phyloP scores from a whole-genome alignment of 30 jellyfish, hydroid and myxozoan species.

The Hydractinia symbiolongicarpus region DNA sequence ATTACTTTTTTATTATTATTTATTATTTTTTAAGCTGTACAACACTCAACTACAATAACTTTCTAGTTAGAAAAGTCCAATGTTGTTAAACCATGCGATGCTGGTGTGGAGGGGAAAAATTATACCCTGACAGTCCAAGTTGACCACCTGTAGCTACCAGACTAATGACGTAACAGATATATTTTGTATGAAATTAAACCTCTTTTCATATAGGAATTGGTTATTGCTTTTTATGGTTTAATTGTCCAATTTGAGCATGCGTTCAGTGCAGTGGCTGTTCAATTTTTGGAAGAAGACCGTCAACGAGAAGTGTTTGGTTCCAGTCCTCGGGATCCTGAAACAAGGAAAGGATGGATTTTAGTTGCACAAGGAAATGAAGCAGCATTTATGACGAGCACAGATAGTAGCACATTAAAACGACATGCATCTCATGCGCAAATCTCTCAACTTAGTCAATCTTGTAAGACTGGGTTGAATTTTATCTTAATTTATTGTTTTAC shows the following conservation, averaged over 20 bases:
- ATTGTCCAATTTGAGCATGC: conserved; percentile 83
- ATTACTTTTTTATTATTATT: too few relatives aligned
- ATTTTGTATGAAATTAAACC: not conserved
- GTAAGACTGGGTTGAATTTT: too few relatives aligned
- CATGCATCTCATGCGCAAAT: conserved; percentile 24
- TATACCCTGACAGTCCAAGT: too few relatives aligned
- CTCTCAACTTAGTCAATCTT: not conserved
- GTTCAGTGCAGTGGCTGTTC: conserved; percentile 93
- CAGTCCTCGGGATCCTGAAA: conserved; percentile 85
- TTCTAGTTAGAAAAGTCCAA: too few relatives aligned
- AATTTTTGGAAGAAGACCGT: conserved; percentile 84
- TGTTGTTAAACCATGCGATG: too few relatives aligned
- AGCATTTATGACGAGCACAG: conserved; percentile 86
- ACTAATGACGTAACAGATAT: not conserved
- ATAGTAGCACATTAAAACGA: conserved; percentile 63
- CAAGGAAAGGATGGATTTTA: conserved; percentile 92
- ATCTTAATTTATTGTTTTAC: too few relatives aligned
- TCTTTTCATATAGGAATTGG: conserved; percentile 60
- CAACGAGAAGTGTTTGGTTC: conserved; percentile 73
- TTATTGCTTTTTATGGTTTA: conserved; percentile 86
- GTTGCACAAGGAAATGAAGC: conserved; percentile 92
- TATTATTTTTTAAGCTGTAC: too few relatives aligned
- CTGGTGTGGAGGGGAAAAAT: too few relatives aligned
- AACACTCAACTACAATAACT: too few relatives aligned
- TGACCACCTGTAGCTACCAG: too few relatives aligned